Percentiles rank a stretch among this genome's conserved stretches.
These are phyloP conservation scores for Tichodroma muraria DNA, from an alignment of 2,113 vertebrate species.

Conservation along the genomic window DNA sequence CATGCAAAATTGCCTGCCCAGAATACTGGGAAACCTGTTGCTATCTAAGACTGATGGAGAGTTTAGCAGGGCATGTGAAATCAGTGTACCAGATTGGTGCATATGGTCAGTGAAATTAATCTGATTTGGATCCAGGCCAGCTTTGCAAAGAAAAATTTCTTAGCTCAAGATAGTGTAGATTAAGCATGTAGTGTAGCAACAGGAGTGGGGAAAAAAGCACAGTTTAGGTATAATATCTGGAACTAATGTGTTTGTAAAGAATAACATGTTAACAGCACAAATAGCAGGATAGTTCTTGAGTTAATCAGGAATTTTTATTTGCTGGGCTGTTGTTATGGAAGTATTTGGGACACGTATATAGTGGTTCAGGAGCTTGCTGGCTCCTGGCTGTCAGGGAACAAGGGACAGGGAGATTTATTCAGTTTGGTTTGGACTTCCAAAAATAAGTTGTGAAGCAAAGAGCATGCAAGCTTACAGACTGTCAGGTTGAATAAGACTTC, in stretches of 20 bases:
- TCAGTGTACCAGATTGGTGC: not conserved
- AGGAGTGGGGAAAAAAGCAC: not conserved
- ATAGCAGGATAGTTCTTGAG: not conserved
- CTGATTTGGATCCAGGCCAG: not conserved
- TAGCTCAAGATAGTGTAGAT: not conserved
- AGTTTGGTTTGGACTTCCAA: not conserved
- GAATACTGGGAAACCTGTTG: not conserved
- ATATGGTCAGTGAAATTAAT: slow-evolving; percentile 13
- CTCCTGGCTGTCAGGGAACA: not conserved
- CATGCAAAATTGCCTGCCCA: not conserved
- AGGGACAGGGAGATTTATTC: not conserved
- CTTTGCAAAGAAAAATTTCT: not conserved
- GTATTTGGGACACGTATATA: not conserved
- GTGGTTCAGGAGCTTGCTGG: not conserved
- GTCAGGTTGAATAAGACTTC: not conserved
- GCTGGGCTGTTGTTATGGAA: not conserved
- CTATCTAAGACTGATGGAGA: not conserved
- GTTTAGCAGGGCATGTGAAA: not conserved
- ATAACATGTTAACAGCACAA: not conserved
- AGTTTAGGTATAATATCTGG: not conserved
- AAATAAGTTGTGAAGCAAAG: not conserved
- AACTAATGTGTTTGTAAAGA: not conserved
- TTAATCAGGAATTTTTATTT: not conserved
- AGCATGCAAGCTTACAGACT: not conserved
- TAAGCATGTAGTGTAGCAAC: not conserved